Evolutionary conservation across 2,797 vertebrate genomes (phyloP).

Genomic region (Coluber constrictor): DNA sequence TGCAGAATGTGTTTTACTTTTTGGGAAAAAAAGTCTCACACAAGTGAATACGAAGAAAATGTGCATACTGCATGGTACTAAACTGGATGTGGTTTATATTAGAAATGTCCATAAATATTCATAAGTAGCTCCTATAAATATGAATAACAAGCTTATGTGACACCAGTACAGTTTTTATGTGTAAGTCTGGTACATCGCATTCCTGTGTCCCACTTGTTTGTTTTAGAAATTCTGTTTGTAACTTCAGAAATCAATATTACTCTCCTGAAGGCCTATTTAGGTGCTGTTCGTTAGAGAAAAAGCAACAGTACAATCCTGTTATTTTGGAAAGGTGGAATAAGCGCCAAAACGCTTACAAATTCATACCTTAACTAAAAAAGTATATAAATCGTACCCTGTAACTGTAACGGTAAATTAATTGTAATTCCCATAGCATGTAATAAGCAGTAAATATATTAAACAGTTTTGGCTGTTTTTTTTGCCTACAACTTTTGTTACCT

Average conservation of each 20-base stretch:
- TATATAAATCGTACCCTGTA: background rate
- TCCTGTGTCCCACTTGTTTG: constrained; percentile 27
- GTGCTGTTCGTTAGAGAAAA: background rate
- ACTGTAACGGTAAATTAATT: background rate
- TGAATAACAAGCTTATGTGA: constrained; percentile 51
- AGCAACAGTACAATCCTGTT: background rate
- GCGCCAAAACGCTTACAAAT: background rate
- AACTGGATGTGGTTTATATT: constrained; percentile 48
- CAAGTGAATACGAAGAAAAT: constrained; percentile 37
- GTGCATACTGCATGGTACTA: constrained; percentile 3
- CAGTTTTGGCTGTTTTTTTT: background rate
- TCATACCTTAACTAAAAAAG: background rate
- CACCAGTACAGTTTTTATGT: constrained; percentile 40
- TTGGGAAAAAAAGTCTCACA: background rate
- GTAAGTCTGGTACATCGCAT: constrained; percentile 33
- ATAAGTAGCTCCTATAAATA: constrained; percentile 45
- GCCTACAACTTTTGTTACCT: background rate
- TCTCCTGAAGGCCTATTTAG: background rate
- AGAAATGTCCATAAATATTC: constrained; percentile 54
- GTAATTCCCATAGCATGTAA: background rate
- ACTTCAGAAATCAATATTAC: background rate
- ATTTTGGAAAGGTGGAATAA: background rate
- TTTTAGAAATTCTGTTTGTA: background rate
- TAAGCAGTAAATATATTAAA: background rate
- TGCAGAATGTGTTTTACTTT: background rate